Evolutionary conservation across 1,140 invertebrate species (phyloP).

Genomic region (Macrobrachium nipponense): DNA sequence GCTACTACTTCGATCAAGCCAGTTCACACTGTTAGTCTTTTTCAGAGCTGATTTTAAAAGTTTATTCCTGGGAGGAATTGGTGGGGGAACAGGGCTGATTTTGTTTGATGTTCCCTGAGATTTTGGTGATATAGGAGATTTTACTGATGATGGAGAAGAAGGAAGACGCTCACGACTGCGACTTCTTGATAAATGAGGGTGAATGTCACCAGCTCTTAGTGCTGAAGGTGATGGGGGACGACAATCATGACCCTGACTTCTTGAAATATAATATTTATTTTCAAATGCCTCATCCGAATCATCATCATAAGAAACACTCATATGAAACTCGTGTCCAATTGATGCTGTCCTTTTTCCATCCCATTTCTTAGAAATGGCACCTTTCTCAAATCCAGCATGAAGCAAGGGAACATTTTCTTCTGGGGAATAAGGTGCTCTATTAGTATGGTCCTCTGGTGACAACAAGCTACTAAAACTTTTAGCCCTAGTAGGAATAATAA

Average conservation of each 20-base stretch:
- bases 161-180: background rate
- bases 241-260: too few species aligned
- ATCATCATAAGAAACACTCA: slow-evolving; percentile 40
- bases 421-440: too few species aligned
- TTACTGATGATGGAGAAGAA: background rate
- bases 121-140: background rate
- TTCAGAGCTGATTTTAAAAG: slow-evolving; percentile 29
- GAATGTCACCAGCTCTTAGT: too few species aligned
- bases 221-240: too few species aligned
- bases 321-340: background rate
- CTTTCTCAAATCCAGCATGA: too few species aligned
- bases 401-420: too few species aligned
- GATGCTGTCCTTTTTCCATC: background rate
- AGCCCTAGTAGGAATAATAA: too few species aligned
- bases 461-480: too few species aligned
- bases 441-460: too few species aligned
- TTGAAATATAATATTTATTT: background rate
- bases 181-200: too few species aligned
- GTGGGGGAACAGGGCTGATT: slow-evolving; percentile 27
- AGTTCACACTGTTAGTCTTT: slow-evolving; percentile 30
- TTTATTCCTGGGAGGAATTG: slow-evolving; percentile 26
- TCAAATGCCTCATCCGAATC: slow-evolving; percentile 39
- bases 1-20: slow-evolving; percentile 54
- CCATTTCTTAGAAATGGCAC: too few species aligned
- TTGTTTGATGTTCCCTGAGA: slow-evolving; percentile 1